These are phyloP conservation scores for Drosophila aff. DNA, from an alignment of 1,140 invertebrate species.

Conservation along the genomic window DNA sequence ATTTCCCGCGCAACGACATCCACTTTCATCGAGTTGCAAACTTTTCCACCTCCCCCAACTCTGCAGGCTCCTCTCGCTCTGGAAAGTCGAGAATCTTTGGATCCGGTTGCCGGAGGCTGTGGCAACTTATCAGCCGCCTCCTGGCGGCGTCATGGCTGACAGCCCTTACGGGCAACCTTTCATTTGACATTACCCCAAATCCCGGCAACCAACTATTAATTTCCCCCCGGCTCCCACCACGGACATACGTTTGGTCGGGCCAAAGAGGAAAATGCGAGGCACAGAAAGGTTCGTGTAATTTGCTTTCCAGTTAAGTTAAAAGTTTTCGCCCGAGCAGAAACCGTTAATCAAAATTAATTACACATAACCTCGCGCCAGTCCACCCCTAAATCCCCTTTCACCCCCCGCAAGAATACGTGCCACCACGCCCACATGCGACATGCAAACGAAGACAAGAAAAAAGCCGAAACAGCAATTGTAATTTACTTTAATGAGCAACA, in stretches of 20 bases:
- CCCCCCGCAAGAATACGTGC: slow-evolving; percentile 13
- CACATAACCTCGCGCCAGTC: slow-evolving; percentile 51
- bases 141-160: slow-evolving; percentile 30
- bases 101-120: slow-evolving; percentile 7
- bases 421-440: slow-evolving; percentile 77
- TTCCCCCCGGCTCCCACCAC: not conserved
- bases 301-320: slow-evolving; percentile 67
- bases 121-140: slow-evolving; percentile 23
- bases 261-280: slow-evolving; percentile 32
- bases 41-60: slow-evolving; percentile 2
- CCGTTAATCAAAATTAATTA: slow-evolving; percentile 84
- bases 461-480: slow-evolving; percentile 67
- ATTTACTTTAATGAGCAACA: slow-evolving; percentile 80
- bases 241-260: slow-evolving; percentile 9
- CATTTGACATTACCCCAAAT: slow-evolving; percentile 44
- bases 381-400: not conserved
- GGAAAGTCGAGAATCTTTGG: not conserved
- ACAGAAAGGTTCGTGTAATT: slow-evolving; percentile 55
- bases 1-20: slow-evolving; percentile 11
- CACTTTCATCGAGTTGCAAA: slow-evolving; percentile 22
- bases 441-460: slow-evolving; percentile 70
- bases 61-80: not conserved
- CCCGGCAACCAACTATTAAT: slow-evolving; percentile 31
- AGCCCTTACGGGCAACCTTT: slow-evolving; percentile 42
- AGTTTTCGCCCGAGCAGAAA: slow-evolving; percentile 63